Base-by-base conservation (phyloP, 1,140 invertebrate genomes). In the Medauroidea extradentata region DNA sequence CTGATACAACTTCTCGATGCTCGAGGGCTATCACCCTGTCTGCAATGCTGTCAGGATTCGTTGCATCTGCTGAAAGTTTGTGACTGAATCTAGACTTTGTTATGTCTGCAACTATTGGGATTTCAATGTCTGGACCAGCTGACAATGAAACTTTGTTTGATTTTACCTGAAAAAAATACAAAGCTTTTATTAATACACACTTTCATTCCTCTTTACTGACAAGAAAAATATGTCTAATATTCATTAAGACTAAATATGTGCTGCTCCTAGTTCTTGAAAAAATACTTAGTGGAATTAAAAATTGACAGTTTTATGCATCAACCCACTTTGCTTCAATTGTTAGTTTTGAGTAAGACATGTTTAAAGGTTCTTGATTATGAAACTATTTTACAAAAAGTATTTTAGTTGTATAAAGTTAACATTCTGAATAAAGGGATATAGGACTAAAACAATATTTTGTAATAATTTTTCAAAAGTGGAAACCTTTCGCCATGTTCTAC, bases 1-100 rank as follows among this genome's bases (percentile, higher is more conserved):
- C 81, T 2, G 81, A 85, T 2, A 87, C 75, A 43, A 88, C 84
- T 66, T 88, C 86, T 38, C 85, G 74, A 61, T 87, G 83, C 62
- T 85, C 84, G 55, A 86, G 69, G 7, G 82, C 81, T 9, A 83
- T 75, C 24, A 81, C 73, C 48, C 72, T 75, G 16, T 81, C 73
- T 3, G 66, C 63, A 39, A 71, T 56, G 44, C 57, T 24, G 29
- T 50, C 59, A 0, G 53, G 51, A 42, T 43, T 25, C 60, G 60
- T 58, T 41, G 67, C 61, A 38, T 72, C 70, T 18, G 74, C 69
- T 14, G 74, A 69, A 8, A 85, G 72, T 60, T 77, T 77, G 62
- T 85, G 81, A 19, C 78, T 78, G 62, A 85, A 84, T 43, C 81
- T 74, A 0, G 84, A 85, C 14, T 78, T 79, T 2, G 82, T 86